Percentiles rank a stretch among this genome's conserved stretches.
Evolutionary conservation across 2,797 vertebrate species (phyloP).

Genomic region (Epinephelus coioides): DNA sequence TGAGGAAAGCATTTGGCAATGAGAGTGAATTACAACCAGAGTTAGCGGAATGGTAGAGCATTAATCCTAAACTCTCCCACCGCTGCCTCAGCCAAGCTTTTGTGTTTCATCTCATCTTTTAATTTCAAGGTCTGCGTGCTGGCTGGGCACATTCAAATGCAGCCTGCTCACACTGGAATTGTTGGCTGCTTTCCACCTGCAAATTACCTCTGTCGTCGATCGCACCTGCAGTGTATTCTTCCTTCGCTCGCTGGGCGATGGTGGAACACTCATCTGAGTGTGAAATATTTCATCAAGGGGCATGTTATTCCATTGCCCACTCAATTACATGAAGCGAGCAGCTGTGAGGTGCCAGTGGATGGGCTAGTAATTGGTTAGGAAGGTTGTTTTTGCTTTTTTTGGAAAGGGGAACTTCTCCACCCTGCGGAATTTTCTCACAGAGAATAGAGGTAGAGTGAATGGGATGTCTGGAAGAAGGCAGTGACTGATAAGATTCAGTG

Average conservation of each 20-base stretch:
- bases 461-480: conserved; percentile 62
- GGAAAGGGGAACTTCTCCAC: conserved; percentile 28
- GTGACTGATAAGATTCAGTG: conserved; percentile 74
- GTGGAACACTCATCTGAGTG: conserved; percentile 76
- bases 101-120: conserved; percentile 79
- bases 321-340: conserved; percentile 81
- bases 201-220: conserved; percentile 73
- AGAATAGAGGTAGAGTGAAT: conserved; percentile 63
- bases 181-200: conserved; percentile 75
- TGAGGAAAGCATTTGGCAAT: conserved; percentile 68
- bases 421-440: conserved; percentile 48
- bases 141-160: conserved; percentile 70
- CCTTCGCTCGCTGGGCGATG: conserved; percentile 50
- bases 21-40: conserved; percentile 73
- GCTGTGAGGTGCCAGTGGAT: conserved; percentile 76
- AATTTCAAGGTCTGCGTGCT: conserved; percentile 77
- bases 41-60: conserved; percentile 68
- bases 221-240: conserved; percentile 75
- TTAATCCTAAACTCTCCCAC: conserved; percentile 71
- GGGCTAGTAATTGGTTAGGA: conserved; percentile 81
- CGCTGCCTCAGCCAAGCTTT: conserved; percentile 58
- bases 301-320: conserved; percentile 83
- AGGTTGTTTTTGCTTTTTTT: conserved; percentile 70
- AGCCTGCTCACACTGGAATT: conserved; percentile 42
- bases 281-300: conserved; percentile 83